Evolutionary conservation across 92 coral and sea anemone species (phyloP).

Genomic region (Palythoa grandis): DNA sequence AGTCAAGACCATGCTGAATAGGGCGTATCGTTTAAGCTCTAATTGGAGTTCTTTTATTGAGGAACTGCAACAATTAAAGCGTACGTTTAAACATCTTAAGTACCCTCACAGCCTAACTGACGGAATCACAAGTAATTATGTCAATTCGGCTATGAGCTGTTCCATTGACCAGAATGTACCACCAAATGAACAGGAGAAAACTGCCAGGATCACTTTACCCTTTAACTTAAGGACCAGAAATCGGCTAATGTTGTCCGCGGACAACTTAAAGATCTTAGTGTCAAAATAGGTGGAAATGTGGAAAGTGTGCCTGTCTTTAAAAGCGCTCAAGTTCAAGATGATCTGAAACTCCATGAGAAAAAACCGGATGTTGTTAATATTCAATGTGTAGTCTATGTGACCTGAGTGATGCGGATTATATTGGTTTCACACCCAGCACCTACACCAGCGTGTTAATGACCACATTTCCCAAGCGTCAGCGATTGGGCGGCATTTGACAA

Average conservation of each 20-base stretch:
- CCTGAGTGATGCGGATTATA: too few species aligned
- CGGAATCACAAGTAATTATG: background rate
- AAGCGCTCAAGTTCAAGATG: background rate
- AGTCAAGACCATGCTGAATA: background rate
- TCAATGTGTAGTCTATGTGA: too few species aligned
- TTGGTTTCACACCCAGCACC: background rate
- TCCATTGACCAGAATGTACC: background rate
- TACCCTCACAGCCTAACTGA: background rate
- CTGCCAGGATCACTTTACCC: background rate
- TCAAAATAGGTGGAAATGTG: too few species aligned
- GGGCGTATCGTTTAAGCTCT: slow-evolving; percentile 5
- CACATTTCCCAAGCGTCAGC: too few species aligned
- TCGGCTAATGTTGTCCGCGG: too few species aligned
- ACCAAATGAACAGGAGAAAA: background rate
- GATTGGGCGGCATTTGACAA: too few species aligned
- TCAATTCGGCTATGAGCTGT: background rate
- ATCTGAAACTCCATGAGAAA: background rate
- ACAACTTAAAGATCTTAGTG: too few species aligned
- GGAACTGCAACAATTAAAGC: slow-evolving; percentile 3
- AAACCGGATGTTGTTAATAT: background rate
- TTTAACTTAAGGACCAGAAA: background rate
- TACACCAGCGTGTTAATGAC: background rate
- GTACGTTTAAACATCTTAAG: background rate
- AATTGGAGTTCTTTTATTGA: background rate
- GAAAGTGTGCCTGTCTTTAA: too few species aligned